These are phyloP conservation scores for Hololepta plana DNA, from an alignment of 2,888 invertebrate species.

Conservation along the genomic window DNA sequence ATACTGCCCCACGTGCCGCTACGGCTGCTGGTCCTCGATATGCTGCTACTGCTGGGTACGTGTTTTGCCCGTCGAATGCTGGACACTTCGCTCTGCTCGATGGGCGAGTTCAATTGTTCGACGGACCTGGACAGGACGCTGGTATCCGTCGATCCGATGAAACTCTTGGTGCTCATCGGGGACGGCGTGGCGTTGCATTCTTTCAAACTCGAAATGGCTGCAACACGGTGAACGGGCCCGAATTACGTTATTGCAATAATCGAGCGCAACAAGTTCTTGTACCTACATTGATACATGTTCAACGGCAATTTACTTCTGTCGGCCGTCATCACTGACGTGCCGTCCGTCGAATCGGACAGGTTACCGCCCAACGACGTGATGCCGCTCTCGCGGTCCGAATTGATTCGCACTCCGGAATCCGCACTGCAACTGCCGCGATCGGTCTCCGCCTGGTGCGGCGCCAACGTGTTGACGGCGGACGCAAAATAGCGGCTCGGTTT, in stretches of 20 bases:
- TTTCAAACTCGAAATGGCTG: background rate
- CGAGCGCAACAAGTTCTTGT: slow-evolving; percentile 14
- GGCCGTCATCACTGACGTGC: slow-evolving; percentile 39
- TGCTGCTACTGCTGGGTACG: slow-evolving; percentile 22
- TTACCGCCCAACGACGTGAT: slow-evolving; percentile 72
- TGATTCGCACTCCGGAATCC: slow-evolving; percentile 69
- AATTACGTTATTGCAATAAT: background rate
- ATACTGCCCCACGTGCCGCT: slow-evolving; percentile 85
- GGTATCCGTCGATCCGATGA: no score
- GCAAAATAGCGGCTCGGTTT: slow-evolving; percentile 44
- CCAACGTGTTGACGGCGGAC: slow-evolving; percentile 32
- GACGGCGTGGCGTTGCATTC: background rate
- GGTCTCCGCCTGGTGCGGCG: slow-evolving; percentile 31
- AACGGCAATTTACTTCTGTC: slow-evolving; percentile 39
- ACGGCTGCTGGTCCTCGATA: slow-evolving; percentile 36
- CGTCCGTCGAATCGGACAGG: slow-evolving; percentile 61
- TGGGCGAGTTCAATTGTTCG: slow-evolving; percentile 67
- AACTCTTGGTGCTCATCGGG: no score
- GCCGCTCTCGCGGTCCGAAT: slow-evolving; percentile 64
- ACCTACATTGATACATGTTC: slow-evolving; percentile 59
- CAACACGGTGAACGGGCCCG: background rate
- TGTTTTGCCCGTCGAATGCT: slow-evolving; percentile 25
- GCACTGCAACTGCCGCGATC: slow-evolving; percentile 75
- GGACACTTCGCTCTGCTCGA: slow-evolving; percentile 41
- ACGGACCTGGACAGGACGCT: slow-evolving; percentile 53